Evolutionary conservation across 2,888 invertebrate genomes (phyloP).

Genomic region (Drosophila anomalata): DNA sequence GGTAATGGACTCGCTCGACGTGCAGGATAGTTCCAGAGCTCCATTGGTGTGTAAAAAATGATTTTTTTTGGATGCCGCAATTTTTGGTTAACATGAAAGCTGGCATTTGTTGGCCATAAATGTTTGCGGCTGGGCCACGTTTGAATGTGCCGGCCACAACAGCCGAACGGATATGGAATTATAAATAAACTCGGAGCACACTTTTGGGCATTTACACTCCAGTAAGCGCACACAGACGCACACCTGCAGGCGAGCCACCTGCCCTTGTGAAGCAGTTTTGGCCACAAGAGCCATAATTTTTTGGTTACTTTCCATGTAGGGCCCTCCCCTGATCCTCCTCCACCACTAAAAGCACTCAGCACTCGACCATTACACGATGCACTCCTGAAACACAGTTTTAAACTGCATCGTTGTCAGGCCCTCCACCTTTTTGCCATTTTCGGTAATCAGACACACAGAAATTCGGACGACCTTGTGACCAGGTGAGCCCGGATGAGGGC

Average conservation of each 20-base stretch:
- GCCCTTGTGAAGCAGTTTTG: conserved; percentile 58
- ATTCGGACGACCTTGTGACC: conserved; percentile 39
- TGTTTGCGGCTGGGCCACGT: conserved; percentile 69
- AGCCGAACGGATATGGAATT: conserved; percentile 40
- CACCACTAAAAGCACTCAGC: conserved; percentile 66
- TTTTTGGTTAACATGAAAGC: conserved; percentile 66
- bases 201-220: conserved; percentile 72
- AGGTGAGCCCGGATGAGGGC: conserved; percentile 3
- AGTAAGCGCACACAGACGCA: conserved; percentile 39
- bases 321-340: conserved; percentile 15
- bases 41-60: conserved; percentile 68
- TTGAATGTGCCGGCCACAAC: conserved; percentile 51
- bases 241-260: conserved; percentile 8
- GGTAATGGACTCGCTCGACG: conserved; percentile 2
- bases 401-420: conserved; percentile 46
- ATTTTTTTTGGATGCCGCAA: conserved; percentile 53
- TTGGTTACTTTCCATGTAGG: conserved; percentile 69
- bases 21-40: conserved; percentile 39
- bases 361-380: conserved; percentile 41
- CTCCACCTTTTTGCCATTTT: conserved; percentile 22
- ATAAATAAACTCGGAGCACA: conserved; percentile 49
- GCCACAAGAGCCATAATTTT: conserved; percentile 75
- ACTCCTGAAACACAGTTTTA: conserved; percentile 48
- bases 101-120: conserved; percentile 74
- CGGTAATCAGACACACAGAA: conserved; percentile 51